Conservation (phyloP, 2,113 vertebrate species). For the Bungarus multicinctus region DNA sequence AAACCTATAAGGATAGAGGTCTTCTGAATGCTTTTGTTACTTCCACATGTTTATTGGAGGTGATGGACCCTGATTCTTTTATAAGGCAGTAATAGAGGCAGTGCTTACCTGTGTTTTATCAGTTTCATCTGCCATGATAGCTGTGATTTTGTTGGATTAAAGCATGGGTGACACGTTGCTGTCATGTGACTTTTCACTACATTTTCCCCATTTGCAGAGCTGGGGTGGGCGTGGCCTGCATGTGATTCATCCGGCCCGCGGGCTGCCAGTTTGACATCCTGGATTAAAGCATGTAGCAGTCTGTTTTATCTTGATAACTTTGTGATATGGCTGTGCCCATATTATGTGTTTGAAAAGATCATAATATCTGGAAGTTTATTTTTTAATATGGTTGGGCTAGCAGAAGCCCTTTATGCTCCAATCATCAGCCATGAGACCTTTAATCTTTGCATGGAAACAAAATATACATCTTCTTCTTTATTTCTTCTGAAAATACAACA, state of each 20-base stretch:
- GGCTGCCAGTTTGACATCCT: neutral
- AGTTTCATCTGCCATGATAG: neutral
- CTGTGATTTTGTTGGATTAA: neutral
- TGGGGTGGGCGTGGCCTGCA: too few relatives aligned
- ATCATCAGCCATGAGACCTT: neutral
- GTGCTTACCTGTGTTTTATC: neutral
- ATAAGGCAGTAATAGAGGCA: neutral
- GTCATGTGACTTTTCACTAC: rapidly evolving
- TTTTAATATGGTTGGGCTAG: neutral
- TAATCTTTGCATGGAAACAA: neutral
- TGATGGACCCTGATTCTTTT: neutral
- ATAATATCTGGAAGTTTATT: neutral
- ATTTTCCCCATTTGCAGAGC: too few relatives aligned
- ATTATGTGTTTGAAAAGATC: neutral
- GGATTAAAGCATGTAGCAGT: neutral
- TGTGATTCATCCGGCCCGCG: too few relatives aligned
- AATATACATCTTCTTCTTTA: neutral
- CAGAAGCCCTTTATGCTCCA: neutral
- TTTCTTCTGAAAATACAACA: neutral
- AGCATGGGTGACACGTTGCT: too few relatives aligned
- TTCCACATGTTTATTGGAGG: too few relatives aligned
- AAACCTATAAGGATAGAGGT: neutral
- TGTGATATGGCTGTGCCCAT: too few relatives aligned
- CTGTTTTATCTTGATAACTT: neutral
- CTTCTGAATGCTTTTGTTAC: neutral